A percentile compares a stretch with the other conserved stretches of the same genome.
These are phyloP conservation scores for Eueremaeus valkanovi DNA, from an alignment of 2,888 invertebrate species.

Conservation along the genomic window DNA sequence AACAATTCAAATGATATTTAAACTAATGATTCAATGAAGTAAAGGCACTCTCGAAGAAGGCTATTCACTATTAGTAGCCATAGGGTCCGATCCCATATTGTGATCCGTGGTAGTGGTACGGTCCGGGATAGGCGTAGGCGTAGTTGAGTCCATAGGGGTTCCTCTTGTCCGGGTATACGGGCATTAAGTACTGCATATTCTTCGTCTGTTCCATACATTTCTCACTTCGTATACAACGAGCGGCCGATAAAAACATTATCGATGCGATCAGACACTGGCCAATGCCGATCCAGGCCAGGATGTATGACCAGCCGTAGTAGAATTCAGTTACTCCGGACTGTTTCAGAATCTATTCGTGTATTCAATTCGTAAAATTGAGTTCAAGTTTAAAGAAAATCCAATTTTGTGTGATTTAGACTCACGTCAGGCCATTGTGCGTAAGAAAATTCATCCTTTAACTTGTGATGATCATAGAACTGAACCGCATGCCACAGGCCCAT, in stretches of 20 bases:
- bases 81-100: constrained; percentile 76
- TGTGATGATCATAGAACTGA: constrained; percentile 91
- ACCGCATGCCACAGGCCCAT: constrained; percentile 96
- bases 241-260: constrained; percentile 86
- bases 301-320: constrained; percentile 91
- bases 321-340: constrained; percentile 48
- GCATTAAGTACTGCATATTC: constrained; percentile 85
- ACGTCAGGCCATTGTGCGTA: constrained; percentile 75
- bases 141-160: constrained; percentile 59
- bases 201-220: constrained; percentile 89
- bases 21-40: constrained; percentile 2
- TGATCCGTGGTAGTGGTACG: constrained; percentile 72
- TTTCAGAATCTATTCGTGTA: constrained; percentile 48
- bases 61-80: constrained; percentile 66
- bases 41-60: constrained; percentile 28
- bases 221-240: constrained; percentile 89
- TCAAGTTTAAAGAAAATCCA: not conserved
- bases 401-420: constrained; percentile 38
- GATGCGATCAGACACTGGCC: constrained; percentile 84
- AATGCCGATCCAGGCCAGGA: constrained; percentile 94
- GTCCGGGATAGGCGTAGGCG: constrained; percentile 83
- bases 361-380: not conserved
- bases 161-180: constrained; percentile 92
- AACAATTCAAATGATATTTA: not conserved
- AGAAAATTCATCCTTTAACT: constrained; percentile 84